A percentile compares a stretch with the other conserved stretches of the same genome.
phyloP scores from a whole-genome alignment of 2,888 invertebrate genomes.

The Cetonia aurata region DNA sequence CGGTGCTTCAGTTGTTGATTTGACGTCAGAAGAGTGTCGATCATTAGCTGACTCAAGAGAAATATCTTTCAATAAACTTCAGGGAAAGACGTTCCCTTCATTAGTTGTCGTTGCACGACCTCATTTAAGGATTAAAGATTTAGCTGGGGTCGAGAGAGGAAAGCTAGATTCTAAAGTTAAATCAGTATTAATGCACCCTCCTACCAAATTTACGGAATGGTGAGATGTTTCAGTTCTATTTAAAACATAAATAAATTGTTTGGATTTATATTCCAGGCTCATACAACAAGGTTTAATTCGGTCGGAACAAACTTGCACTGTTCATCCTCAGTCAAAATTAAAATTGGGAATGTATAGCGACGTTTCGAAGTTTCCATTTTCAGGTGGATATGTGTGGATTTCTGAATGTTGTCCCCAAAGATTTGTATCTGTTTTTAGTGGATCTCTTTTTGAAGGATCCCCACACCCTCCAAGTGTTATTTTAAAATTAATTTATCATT shows the following conservation, averaged over 20 bases:
- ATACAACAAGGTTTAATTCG: slow-evolving; percentile 87
- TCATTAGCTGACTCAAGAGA: slow-evolving; percentile 77
- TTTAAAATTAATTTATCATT: slow-evolving; percentile 88
- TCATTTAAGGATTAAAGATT: slow-evolving; percentile 79
- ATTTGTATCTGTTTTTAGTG: slow-evolving; percentile 88
- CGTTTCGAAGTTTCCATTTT: slow-evolving; percentile 85
- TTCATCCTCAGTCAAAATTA: slow-evolving; percentile 77
- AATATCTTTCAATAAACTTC: slow-evolving; percentile 82
- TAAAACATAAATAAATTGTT: slow-evolving; percentile 24
- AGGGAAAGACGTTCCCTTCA: slow-evolving; percentile 88
- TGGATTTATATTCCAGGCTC: slow-evolving; percentile 64
- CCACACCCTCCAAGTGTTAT: slow-evolving; percentile 87
- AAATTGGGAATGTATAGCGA: slow-evolving; percentile 91
- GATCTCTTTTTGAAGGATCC: slow-evolving; percentile 88
- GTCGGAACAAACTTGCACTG: slow-evolving; percentile 82
- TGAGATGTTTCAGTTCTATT: slow-evolving; percentile 49
- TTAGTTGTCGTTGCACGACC: slow-evolving; percentile 87
- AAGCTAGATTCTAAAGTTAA: slow-evolving; percentile 85
- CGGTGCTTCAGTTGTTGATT: slow-evolving; percentile 70
- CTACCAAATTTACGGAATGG: slow-evolving; percentile 92
- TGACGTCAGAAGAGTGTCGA: slow-evolving; percentile 73
- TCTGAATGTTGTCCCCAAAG: slow-evolving; percentile 88
- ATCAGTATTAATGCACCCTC: slow-evolving; percentile 82
- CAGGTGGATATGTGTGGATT: slow-evolving; percentile 93
- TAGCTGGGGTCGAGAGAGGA: slow-evolving; percentile 70